Evolutionary conservation across 2,797 vertebrate species (phyloP).

Genomic region (Pseudochromis fuscus): DNA sequence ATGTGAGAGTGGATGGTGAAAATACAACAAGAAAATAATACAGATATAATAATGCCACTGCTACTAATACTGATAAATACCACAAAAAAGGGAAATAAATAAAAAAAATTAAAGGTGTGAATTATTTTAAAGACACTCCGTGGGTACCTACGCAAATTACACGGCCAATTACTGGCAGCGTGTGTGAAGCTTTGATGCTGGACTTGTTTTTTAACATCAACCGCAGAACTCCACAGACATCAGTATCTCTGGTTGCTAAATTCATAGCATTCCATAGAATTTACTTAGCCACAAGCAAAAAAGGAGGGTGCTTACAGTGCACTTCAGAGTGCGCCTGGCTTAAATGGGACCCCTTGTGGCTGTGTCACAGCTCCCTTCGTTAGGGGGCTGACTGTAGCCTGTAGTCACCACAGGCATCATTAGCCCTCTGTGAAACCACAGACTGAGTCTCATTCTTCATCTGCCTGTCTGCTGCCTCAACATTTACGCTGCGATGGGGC

Average conservation of each 20-base stretch:
- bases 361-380: constrained; percentile 89
- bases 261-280: constrained; percentile 81
- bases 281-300: constrained; percentile 82
- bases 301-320: constrained; percentile 86
- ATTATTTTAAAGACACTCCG: constrained; percentile 62
- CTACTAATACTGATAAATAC: constrained; percentile 19
- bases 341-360: constrained; percentile 88
- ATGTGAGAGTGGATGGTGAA: constrained; percentile 53
- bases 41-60: constrained; percentile 41
- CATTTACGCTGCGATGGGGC: constrained; percentile 75
- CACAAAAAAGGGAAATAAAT: constrained; percentile 29
- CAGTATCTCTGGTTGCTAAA: constrained; percentile 76
- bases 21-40: constrained; percentile 57
- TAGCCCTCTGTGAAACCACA: constrained; percentile 87
- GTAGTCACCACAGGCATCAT: constrained; percentile 88
- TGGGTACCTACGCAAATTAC: constrained; percentile 67
- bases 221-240: constrained; percentile 69
- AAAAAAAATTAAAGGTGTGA: constrained; percentile 45
- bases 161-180: constrained; percentile 76
- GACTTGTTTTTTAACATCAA: constrained; percentile 77
- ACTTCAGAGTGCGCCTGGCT: constrained; percentile 84
- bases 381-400: constrained; percentile 87
- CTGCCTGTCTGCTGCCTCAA: constrained; percentile 85
- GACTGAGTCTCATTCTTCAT: constrained; percentile 89
- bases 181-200: constrained; percentile 71